Base-by-base conservation (phyloP, 2,113 vertebrate genomes). In the Hydrochoerus hydrochaeris region DNA sequence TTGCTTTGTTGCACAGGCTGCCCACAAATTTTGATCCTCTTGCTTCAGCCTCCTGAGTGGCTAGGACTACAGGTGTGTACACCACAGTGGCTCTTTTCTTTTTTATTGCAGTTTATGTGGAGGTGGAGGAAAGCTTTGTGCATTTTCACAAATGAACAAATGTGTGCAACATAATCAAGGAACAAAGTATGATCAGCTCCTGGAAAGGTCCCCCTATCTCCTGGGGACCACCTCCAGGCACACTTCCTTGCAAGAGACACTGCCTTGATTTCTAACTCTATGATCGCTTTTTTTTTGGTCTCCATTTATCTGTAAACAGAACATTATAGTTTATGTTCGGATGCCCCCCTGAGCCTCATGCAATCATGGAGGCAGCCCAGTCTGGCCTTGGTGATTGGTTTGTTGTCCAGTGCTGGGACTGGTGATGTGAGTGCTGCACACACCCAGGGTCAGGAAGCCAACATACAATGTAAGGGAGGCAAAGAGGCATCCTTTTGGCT, bases 281-380 rank as follows among this genome's bases (percentile, higher is more conserved):
- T 0, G 54, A 54, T 2, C 35, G 0, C 0, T 57, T 11, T 38
- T n/a, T n/a, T n/a, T n/a, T n/a, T n/a, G n/a, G 46, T 75, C 38
- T 87, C 62, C 44, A 86, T n/a, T 49, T 52, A 41, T n/a, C 82
- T 46, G 22, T 6, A 1, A 13, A 1, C 49, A 1, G 85, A 41
- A 8, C 7, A 14, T 54, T 54, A 54, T 17, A 54, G 54, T 54
- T 54, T 54, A 54, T 54, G 54, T 54, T 54, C 54, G 2, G 16
- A 13, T 54, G 54, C 2, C 13, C 54, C 54, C 54, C 54, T 17
- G 13, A 54, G 54, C 14, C 54, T 54, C 14, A 54, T 16, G 54
- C 54, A 54, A 14, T 54, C 54, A 54, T 16, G 2, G 13, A 54
- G 54, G 13, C 16, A 14, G 54, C 54, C 7, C 5, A 54, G 3